Conservation (phyloP, 2,888 invertebrate species). For the Tipula confusa region DNA sequence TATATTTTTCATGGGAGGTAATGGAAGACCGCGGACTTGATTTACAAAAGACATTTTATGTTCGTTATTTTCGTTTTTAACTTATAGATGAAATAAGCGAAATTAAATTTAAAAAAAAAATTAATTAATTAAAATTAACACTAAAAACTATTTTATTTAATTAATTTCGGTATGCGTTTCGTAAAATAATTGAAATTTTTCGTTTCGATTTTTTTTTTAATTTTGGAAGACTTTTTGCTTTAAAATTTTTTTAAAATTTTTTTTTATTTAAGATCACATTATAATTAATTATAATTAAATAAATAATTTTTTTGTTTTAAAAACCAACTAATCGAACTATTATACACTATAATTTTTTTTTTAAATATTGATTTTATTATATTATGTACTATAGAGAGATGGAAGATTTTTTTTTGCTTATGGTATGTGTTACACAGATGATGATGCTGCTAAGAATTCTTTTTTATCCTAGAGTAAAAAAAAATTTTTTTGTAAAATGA, state of each 20-base stretch:
- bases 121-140: neutral
- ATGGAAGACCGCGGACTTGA: constrained; percentile 58
- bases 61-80: neutral
- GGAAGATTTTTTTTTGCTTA: neutral
- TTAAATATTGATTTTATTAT: constrained; percentile 15
- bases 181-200: constrained; percentile 5
- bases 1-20: constrained; percentile 72
- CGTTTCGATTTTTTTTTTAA: neutral
- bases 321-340: neutral
- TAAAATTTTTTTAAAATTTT: neutral
- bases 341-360: neutral
- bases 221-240: neutral
- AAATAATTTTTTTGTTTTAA: neutral
- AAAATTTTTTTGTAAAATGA: neutral
- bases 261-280: neutral
- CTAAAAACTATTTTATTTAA: neutral
- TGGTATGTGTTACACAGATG: neutral
- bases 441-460: neutral
- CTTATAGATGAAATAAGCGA: neutral
- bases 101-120: neutral
- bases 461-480: neutral
- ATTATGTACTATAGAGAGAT: neutral
- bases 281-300: constrained; percentile 20
- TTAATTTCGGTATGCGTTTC: neutral
- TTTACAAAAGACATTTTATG: constrained; percentile 55